These are phyloP conservation scores for Microtus pennsylvanicus DNA, from an alignment of 2,113 vertebrate species.

Conservation along the genomic window DNA sequence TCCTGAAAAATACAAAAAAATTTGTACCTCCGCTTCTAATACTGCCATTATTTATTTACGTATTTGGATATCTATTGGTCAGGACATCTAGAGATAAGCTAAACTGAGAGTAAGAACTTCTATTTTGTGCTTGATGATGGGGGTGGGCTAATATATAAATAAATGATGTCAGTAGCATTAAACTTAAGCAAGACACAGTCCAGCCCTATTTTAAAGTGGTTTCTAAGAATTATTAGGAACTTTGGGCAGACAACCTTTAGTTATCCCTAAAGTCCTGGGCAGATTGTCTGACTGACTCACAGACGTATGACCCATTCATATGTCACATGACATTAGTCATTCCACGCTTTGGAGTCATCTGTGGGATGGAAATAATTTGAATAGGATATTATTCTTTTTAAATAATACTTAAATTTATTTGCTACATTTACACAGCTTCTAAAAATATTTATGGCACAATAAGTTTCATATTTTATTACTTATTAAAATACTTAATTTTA, in stretches of 20 bases:
- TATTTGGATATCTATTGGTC: not conserved
- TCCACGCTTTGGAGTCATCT: not conserved
- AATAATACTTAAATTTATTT: conserved; percentile 21
- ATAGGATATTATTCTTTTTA: not conserved
- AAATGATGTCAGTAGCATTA: not conserved
- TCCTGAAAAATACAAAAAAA: not conserved
- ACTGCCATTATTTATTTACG: not conserved
- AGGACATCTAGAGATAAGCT: conserved; percentile 2
- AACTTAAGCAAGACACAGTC: not conserved
- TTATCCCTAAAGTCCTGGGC: not conserved
- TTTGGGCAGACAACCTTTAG: conserved; percentile 4
- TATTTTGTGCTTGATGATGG: not conserved
- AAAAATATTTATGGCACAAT: not conserved
- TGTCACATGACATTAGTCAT: not conserved
- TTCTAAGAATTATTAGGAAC: conserved; percentile 23
- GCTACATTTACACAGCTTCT: not conserved
- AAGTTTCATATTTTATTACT: conserved; percentile 33
- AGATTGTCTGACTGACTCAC: conserved; percentile 6
- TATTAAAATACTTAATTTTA: not conserved
- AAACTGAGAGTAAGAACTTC: not conserved
- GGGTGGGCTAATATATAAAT: not conserved
- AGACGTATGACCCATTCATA: not conserved
- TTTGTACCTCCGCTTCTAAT: not conserved
- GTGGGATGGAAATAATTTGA: not conserved
- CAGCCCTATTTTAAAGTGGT: not conserved